Evolutionary conservation across 2,797 vertebrate species (phyloP), one percentile per base, ranked within the genome.

Genomic region (Acridotheres tristis): DNA sequence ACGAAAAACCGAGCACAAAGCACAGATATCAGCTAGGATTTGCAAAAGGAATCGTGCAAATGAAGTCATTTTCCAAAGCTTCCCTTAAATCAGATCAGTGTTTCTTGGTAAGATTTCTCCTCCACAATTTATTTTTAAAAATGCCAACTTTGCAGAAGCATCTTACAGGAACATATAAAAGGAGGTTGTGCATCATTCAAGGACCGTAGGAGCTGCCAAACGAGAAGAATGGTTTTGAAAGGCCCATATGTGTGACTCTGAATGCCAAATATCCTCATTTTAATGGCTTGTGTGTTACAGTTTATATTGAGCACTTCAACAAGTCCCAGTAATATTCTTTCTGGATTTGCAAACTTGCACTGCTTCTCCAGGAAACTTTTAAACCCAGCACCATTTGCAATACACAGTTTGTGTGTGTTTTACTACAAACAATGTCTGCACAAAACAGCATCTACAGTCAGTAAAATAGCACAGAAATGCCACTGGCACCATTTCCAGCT

Each of bases 221-320:
- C 1, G 9, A 86, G 55, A 87, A 89, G 93, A 95, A 94, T 94
- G 65, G 67, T 94, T 96, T 96, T 89, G 84, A 96, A 96, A 92
- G 92, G 74, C 94, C 88, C 93, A 94, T 93, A 93, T 93, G 95
- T 89, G 76, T 92, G 86, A 82, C 83, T 89, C 63, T 2, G 11
- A 89, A 88, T 94, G 94, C 88, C 94, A 96, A 91, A 87, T 90
- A 94, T 94, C 91, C 92, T 94, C 57, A 79, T 90, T 94, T 94
- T 92, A 94, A 95, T 86, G 91, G 85, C 74, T 90, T 87, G 68
- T 59, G 9, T 92, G 88, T 84, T 88, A 81, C 84, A 66, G 78
- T 91, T 85, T 94, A 94, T 79, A 85, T 1, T 57, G 48, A 97
- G 69, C 67, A 55, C 80, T 90, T 89, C 87, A 88, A 11, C 91